Conservation (phyloP, 2,113 vertebrate genomes). For the Scomber colias region DNA sequence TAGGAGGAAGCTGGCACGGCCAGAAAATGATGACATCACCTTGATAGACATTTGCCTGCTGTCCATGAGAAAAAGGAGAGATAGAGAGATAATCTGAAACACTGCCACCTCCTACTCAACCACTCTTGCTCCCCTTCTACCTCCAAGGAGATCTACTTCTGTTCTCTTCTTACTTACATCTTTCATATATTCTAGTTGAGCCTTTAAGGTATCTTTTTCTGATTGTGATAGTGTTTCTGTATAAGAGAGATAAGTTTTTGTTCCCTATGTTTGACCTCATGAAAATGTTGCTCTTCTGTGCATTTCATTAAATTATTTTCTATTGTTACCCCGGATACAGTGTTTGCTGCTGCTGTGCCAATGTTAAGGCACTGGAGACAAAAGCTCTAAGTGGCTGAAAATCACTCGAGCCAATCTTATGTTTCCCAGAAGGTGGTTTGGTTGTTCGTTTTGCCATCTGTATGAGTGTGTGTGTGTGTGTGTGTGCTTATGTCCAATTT, state of each 20-base stretch:
- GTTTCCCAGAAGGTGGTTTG: conserved; percentile 12
- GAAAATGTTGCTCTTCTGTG: conserved; percentile 9
- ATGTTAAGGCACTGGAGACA: conserved; percentile 17
- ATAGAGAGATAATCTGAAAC: conserved; percentile 67
- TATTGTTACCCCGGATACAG: neutral
- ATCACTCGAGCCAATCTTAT: conserved; percentile 42
- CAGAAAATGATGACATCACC: conserved; percentile 65
- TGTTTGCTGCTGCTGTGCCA: conserved; percentile 29
- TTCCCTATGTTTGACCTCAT: conserved; percentile 33
- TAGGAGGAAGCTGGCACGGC: conserved; percentile 54
- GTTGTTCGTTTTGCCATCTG: conserved; percentile 9
- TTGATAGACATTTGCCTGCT: conserved; percentile 63
- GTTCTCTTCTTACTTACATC: conserved; percentile 59
- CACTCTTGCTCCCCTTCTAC: conserved; percentile 42
- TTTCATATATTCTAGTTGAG: conserved; percentile 42
- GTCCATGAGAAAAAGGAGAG: conserved; percentile 52
- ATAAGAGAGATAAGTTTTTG: conserved; percentile 26
- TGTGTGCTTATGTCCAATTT: conserved; percentile 24
- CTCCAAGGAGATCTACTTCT: conserved; percentile 50
- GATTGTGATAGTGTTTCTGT: conserved; percentile 32
- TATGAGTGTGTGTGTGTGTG: conserved; percentile 1
- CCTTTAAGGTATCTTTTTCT: conserved; percentile 29
- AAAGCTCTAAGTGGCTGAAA: conserved; percentile 40
- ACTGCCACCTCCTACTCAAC: conserved; percentile 56
- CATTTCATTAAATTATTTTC: neutral